A percentile compares a stretch with the other conserved stretches of the same genome.
Evolutionary conservation across 2,113 vertebrate genomes (phyloP).

Genomic region (Rhinichthys klamathensis): DNA sequence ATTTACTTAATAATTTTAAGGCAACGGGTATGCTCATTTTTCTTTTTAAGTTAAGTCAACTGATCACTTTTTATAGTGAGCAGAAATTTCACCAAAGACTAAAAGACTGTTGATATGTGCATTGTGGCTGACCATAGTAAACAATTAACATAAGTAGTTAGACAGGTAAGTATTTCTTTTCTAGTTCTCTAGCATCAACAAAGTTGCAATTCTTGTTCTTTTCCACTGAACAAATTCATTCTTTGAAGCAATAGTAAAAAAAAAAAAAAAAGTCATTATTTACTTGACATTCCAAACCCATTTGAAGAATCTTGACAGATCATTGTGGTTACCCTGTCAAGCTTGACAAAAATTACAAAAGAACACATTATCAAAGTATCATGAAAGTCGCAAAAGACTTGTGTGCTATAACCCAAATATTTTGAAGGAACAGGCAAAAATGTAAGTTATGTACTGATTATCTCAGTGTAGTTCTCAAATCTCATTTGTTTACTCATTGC

Average conservation of each 20-base stretch:
- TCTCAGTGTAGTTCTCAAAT: too few relatives aligned
- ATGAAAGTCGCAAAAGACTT: too few relatives aligned
- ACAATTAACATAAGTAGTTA: constrained; percentile 84
- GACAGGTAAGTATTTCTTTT: constrained; percentile 81
- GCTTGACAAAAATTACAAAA: too few relatives aligned
- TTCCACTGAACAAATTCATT: neutral
- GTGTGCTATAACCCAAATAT: too few relatives aligned
- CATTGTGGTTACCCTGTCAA: too few relatives aligned
- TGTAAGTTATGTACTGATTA: too few relatives aligned
- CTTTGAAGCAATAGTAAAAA: neutral
- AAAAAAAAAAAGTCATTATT: neutral
- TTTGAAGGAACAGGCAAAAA: too few relatives aligned
- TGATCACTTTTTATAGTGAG: too few relatives aligned
- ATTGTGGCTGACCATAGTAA: constrained; percentile 80
- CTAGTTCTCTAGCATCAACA: neutral
- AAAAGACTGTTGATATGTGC: constrained; percentile 75
- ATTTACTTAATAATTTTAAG: too few relatives aligned
- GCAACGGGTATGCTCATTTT: too few relatives aligned
- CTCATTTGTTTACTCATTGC: neutral
- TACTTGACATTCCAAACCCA: neutral
- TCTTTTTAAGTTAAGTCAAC: too few relatives aligned
- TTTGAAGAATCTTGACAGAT: neutral
- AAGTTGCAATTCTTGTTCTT: neutral
- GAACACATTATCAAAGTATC: too few relatives aligned
- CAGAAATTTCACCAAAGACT: constrained; percentile 68